A percentile compares a stretch with the other conserved stretches of the same genome.
Evolutionary conservation across 2,888 invertebrate genomes (phyloP).

Genomic region (Pimpla rufipes): DNA sequence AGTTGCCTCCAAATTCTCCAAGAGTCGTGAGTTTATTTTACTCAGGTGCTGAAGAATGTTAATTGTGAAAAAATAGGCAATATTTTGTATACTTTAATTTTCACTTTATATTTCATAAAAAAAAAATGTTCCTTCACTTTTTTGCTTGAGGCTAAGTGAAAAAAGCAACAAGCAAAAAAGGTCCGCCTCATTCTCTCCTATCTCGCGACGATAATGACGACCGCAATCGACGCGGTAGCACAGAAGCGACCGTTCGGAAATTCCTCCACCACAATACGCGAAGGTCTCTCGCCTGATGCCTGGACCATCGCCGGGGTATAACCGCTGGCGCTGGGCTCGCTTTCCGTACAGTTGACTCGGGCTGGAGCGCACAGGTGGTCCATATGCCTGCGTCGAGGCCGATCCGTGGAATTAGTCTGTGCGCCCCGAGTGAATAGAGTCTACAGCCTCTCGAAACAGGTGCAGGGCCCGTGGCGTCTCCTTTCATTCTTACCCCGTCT

Average conservation of each 20-base stretch:
- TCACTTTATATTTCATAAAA: too few relatives aligned
- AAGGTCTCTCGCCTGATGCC: neutral
- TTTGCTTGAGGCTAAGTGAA: too few relatives aligned
- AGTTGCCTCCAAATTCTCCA: too few relatives aligned
- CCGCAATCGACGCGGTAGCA: slow-evolving; percentile 17
- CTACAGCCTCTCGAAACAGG: slow-evolving; percentile 52
- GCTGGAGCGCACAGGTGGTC: slow-evolving; percentile 36
- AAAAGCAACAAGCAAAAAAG: neutral
- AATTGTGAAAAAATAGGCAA: too few relatives aligned
- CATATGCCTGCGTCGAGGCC: neutral
- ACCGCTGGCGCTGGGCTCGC: neutral
- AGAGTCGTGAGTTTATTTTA: too few relatives aligned
- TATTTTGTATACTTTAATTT: too few relatives aligned
- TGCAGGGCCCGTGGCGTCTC: slow-evolving; percentile 46
- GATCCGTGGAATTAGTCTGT: slow-evolving; percentile 42
- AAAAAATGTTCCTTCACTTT: too few relatives aligned
- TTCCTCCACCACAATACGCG: slow-evolving; percentile 25
- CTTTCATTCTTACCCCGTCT: slow-evolving; percentile 20
- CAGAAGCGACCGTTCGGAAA: slow-evolving; percentile 24
- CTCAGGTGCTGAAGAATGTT: too few relatives aligned
- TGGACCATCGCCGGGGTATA: too few relatives aligned
- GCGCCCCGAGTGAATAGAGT: slow-evolving; percentile 46
- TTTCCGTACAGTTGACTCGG: neutral
- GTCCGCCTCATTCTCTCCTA: neutral
- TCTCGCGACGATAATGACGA: slow-evolving; percentile 19